Base-by-base conservation (phyloP, 2,888 invertebrate genomes). In the Sphaerophoria taeniata region DNA sequence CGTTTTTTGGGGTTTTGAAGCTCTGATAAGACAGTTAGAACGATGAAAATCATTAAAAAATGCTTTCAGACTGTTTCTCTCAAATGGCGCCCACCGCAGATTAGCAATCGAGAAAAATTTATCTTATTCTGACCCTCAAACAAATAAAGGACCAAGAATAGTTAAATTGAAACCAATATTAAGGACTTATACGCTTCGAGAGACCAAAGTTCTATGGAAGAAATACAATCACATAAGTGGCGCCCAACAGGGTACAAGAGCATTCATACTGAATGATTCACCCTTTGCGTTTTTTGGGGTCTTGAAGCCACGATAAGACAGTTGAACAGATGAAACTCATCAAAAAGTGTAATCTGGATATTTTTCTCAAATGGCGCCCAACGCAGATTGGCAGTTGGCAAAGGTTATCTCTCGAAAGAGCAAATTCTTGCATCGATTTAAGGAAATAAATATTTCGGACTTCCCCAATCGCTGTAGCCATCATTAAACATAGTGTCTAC, bases 401-500 rank as follows among this genome's bases (percentile, higher is more conserved):
- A n/a, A 36, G 6, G 36, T 36, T 36, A 36, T 36, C 36, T 36
- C n/a, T n/a, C n/a, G n/a, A 36, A 36, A 36, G 6, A 36, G 6
- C 6, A 39, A 39, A 39, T 39, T 39, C 39, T 39, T 39, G 3
- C 3, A 9, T 47, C 47, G 16, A 7, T 16, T 16, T 16, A 49
- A 49, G 16, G 47, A 65, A 65, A 65, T 49, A 39, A 67, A 65
- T 65, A 56, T 36, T 70, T 61, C 31, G 70, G 60, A 36, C 34
- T 14, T 9, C 14, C 55, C n/a, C 14, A 67, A 51, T 56, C 33
- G 33, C 47, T 14, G 14, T 45, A 60, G 55, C 45, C 39, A 58
- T 39, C 60, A 24, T 55, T 73, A 56, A 60, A 53, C 69, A 63
- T 14, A 61, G 36, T 79, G 53, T 69, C 74, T 53, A 53, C 53